Percentiles rank a stretch among this genome's conserved stretches.
Conservation (phyloP, 2,113 vertebrate species). For the Larimichthys polyactis region DNA sequence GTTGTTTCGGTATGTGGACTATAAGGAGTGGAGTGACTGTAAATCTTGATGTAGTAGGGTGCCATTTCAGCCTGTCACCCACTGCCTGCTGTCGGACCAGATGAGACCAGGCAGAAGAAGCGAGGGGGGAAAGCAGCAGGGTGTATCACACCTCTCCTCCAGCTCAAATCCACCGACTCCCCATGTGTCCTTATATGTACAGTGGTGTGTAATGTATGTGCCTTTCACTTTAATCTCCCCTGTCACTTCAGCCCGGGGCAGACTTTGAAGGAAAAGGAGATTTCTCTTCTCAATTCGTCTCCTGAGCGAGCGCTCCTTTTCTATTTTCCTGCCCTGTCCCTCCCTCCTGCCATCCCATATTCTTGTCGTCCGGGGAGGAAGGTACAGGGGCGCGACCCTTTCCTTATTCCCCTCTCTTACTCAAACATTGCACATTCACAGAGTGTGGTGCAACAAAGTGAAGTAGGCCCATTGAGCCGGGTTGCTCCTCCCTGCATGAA, state of each 20-base stretch:
- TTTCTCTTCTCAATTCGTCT: constrained; percentile 64
- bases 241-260: constrained; percentile 65
- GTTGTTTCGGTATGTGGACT: constrained; percentile 36
- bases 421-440: constrained; percentile 48
- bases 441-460: constrained; percentile 46
- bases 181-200: constrained; percentile 60
- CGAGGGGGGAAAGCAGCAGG: constrained; percentile 43
- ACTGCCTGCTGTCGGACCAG: constrained; percentile 66
- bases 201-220: constrained; percentile 68
- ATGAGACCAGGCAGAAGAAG: constrained; percentile 72
- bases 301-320: constrained; percentile 38
- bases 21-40: constrained; percentile 30
- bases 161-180: constrained; percentile 39
- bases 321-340: constrained; percentile 32
- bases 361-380: constrained; percentile 33
- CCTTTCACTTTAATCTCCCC: constrained; percentile 68
- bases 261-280: constrained; percentile 43
- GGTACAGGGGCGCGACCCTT: constrained; percentile 25
- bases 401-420: constrained; percentile 9
- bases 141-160: constrained; percentile 69
- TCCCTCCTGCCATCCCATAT: constrained; percentile 45
- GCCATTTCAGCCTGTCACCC: constrained; percentile 68
- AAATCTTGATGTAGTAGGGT: constrained; percentile 55
- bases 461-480: constrained; percentile 47
- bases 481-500: constrained; percentile 46